Evolutionary conservation across 2,797 vertebrate species (phyloP), one percentile per base, ranked within the genome.

Genomic region (Gobionotothen gibberifrons): DNA sequence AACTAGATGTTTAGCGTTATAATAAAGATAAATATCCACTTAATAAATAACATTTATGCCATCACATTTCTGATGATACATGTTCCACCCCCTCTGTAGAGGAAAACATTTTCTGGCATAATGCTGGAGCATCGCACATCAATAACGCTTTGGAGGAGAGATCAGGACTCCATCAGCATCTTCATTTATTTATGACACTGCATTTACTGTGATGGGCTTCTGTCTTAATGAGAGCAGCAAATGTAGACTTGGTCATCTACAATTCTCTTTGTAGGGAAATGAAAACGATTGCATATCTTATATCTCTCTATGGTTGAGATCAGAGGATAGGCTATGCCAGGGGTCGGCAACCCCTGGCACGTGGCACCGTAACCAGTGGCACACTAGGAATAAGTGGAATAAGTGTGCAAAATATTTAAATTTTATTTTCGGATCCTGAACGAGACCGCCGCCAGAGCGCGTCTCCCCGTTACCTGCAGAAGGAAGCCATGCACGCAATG

Each of bases 111-210:
- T 42, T 51, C 26, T 76, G 32, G 19, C 49, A 44, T 67, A 36
- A 10, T 44, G 43, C 79, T 76, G 69, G 76, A 65, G 62, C 84
- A 82, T 69, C 80, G 76, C 64, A 58, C 66, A 69, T 87, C 82
- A 79, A 83, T 89, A 87, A 74, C 55, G 61, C 21, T 58, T 82
- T 76, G 64, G 54, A 81, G 72, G 59, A 80, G 78, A 89, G 89
- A 78, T 85, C 83, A 84, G 67, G 69, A 56, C 81, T 72, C 59
- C 61, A 79, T 84, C 65, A 86, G 59, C 58, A 11, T 68, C 68
- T 73, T 88, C 52, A 88, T 85, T 91, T 88, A 90, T 90, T 92
- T 69, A 90, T 87, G 61, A 77, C 53, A 17, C 47, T 58, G 65
- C 63, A 81, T 74, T 40, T 59, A 44, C 55, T 53, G 54, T 69